phyloP scores from a whole-genome alignment of 2,797 vertebrate genomes.

The Oreonectes daqikongensis region DNA sequence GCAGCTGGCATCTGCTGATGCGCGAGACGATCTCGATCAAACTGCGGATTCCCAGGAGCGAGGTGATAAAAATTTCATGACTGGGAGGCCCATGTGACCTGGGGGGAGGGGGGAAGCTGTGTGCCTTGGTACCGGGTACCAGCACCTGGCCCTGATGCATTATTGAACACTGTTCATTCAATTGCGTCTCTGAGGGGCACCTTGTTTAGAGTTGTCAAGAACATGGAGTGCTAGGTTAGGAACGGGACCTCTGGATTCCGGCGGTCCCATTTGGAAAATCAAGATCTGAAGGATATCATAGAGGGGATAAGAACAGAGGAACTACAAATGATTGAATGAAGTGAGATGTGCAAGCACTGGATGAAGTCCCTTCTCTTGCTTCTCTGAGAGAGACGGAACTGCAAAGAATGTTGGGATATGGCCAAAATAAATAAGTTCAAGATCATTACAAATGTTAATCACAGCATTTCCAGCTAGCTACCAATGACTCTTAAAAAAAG shows the following conservation, averaged over 20 bases:
- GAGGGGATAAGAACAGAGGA: slow-evolving; percentile 6
- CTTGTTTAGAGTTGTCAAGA: background rate
- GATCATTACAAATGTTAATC: slow-evolving; percentile 26
- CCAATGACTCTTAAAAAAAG: background rate
- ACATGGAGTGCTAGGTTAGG: slow-evolving; percentile 1
- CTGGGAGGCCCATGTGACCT: slow-evolving; percentile 43
- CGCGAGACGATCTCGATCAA: slow-evolving; percentile 58
- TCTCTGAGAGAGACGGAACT: background rate
- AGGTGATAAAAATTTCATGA: slow-evolving; percentile 74
- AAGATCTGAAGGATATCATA: slow-evolving; percentile 6
- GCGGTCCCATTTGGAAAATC: background rate
- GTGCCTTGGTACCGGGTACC: slow-evolving; percentile 38
- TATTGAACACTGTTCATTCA: slow-evolving; percentile 69
- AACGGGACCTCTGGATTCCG: background rate
- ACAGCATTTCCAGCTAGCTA: background rate
- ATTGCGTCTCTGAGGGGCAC: slow-evolving; percentile 24
- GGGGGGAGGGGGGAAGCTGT: slow-evolving; percentile 49
- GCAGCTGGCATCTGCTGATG: slow-evolving; percentile 10
- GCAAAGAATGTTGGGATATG: slow-evolving; percentile 8
- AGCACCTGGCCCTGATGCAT: slow-evolving; percentile 76
- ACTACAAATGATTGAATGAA: background rate
- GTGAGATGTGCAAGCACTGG: background rate
- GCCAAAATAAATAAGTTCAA: slow-evolving; percentile 35
- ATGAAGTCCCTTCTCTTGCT: background rate
- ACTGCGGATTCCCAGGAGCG: slow-evolving; percentile 62